A percentile compares a stretch with the other conserved stretches of the same genome.
Conservation (phyloP, 2,113 vertebrate species). For the Marcusenius ussheri region DNA sequence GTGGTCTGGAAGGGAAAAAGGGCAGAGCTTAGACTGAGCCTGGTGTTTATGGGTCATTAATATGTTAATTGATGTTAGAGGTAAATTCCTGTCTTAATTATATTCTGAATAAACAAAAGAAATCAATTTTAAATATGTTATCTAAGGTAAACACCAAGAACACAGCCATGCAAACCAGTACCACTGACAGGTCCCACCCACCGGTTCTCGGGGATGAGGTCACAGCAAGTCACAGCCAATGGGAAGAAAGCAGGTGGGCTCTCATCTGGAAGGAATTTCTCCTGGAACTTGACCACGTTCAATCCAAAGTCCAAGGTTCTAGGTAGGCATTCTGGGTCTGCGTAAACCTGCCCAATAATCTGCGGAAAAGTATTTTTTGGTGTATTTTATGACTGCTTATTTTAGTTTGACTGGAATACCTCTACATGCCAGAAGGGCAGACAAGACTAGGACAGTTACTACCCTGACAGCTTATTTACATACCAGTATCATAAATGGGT, state of each 20-base stretch:
- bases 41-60: conserved; percentile 38
- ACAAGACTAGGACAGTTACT: not conserved
- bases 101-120: not conserved
- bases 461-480: not conserved
- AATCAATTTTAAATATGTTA: not conserved
- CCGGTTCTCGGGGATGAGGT: conserved; percentile 85
- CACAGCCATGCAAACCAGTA: not conserved
- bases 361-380: conserved; percentile 31
- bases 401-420: not conserved
- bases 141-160: not conserved
- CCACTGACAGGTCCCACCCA: conserved; percentile 40
- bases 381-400: not conserved
- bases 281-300: conserved; percentile 86
- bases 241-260: conserved; percentile 90
- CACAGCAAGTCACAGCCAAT: conserved; percentile 85
- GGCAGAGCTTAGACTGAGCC: not conserved
- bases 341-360: conserved; percentile 97
- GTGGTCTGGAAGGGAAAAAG: conserved; percentile 57
- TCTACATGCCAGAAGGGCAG: not conserved
- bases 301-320: conserved; percentile 90
- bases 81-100: not conserved
- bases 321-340: conserved; percentile 90
- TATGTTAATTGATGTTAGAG: conserved; percentile 20
- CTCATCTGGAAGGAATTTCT: conserved; percentile 90
- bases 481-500: not conserved